Base-by-base conservation (phyloP, 2,113 vertebrate species). In the Syrmaticus mikado region DNA sequence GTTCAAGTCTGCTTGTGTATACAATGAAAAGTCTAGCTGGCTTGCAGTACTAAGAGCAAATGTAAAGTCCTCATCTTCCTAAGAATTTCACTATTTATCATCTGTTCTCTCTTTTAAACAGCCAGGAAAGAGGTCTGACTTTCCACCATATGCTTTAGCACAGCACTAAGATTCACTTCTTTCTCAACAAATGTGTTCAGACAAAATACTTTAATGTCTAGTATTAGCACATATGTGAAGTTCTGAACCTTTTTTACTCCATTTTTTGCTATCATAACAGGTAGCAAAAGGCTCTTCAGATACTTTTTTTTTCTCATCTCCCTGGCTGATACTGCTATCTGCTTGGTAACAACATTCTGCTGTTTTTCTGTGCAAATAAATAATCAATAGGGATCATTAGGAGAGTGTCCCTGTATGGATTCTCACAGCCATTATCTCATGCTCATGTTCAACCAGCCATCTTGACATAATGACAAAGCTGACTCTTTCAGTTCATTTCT, bases 1-100 rank as follows among this genome's bases (percentile, higher is more conserved):
- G 65, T 95, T 75, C 82, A 93, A 93, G 88, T 64, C 43, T 34
- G 71, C 46, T 83, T 81, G 46, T 52, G 25, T n/a, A 88, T 78
- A 73, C 85, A 81, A 67, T 41, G 52, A 77, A 48, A 83, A 83
- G 38, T 71, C 73, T 60, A 67, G 64, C 41, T 4, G 2, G 16
- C 32, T 71, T 85, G 53, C 46, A 71, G 68, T 58, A 71, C 2
- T 71, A 74, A 94, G 94, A 85, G 76, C 32, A 60, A 88, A 96
- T 32, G 25, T 25, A n/a, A 80, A 60, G 50, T 43, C 32, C 36
- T 30, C 18, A 50, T 52, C 68, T 85, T 93, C 64, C 55, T 50
- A 40, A 85, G 32, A 87, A 82, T 60, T 77, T 80, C 55, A 71
- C 45, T 82, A 11, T 76, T 94, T 66, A 85, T 74, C 75, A 83